Evolutionary conservation across 2,797 vertebrate genomes (phyloP), one percentile per base, ranked within the genome.

Genomic region (Aulostomus chinensis): DNA sequence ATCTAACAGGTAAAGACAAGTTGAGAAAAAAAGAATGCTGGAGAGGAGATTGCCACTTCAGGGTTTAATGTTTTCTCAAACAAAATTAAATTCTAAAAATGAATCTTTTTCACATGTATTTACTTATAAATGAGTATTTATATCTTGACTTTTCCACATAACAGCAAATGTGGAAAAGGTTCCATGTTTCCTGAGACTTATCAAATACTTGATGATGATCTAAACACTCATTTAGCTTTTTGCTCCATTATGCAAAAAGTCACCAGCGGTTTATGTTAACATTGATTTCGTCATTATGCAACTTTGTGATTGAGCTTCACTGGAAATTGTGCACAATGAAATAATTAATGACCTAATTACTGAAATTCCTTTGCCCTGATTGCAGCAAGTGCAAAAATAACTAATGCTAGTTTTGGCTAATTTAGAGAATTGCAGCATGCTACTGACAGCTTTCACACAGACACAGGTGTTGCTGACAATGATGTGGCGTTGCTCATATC

Each of bases 271-370:
- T 62, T 46, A 58, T 50, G 7, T 13, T 13, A 4, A 39, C 9
- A 14, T 7, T 7, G 34, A 69, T 81, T 57, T 80, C 41, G 76
- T 81, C 51, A 73, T 83, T 76, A 75, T 82, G 74, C 73, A 83
- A 80, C 71, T 76, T 63, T 68, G 50, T 85, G 76, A 88, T 81
- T 83, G 75, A 72, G 75, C 71, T 74, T 78, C 67, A 82, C 76
- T 32, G 72, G 76, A 59, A 82, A 86, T 85, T 85, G 85, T 4
- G 47, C 81, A 80, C 52, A 64, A 76, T 65, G 77, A 80, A 86
- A 86, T 84, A 85, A 89, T 84, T 82, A 86, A 87, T 86, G 78
- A 63, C 53, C 78, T 76, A 84, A 84, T 87, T 86, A 86, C 58
- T 8, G 67, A 78, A 73, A 80, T 85, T 71, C 73, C 68, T 79